Base-by-base conservation (phyloP, 2,888 invertebrate species). In the Harpalus rubripes region DNA sequence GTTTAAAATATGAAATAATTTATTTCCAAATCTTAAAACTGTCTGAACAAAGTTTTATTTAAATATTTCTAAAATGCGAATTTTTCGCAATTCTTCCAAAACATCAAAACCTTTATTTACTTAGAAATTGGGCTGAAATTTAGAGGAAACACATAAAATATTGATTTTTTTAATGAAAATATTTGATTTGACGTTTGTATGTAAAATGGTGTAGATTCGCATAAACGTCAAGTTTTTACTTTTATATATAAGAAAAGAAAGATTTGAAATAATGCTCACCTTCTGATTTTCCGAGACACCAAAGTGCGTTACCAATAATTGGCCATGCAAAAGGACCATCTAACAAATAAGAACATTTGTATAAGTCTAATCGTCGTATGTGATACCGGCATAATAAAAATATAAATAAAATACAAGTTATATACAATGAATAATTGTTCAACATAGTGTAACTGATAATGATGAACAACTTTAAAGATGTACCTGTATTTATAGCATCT, bases 251-350 rank as follows among this genome's bases (percentile, higher is more conserved):
- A n/a, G 18, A n/a, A 18, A n/a, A n/a, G n/a, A n/a, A n/a, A n/a
- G n/a, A n/a, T n/a, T 7, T 65, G 58, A 26, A 52, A 52, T 6
- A 12, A 3, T 8, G 18, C 78, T 86, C 39, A 86, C 86, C 85
- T 68, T 59, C 82, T n/a, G 88, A 86, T 12, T 86, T 87, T 74
- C 88, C 88, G 6, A 87, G 59, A 85, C 89, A 88, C 72, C 85
- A 86, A 5, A 88, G 81, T 1, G 87, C 87, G 26, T 87, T 88
- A 39, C 89, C 89, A 18, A 89, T 85, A 12, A 89, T 58, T 2
- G 89, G 89, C 1, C 88, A 79, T 1, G 87, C 85, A 16, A 86
- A 85, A 1, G 89, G 89, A 32, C 89, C 89, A 10, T 87, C 86
- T 18, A 88, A 32, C 76, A 88, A 84, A 0, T 76, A 85, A 10